phyloP scores from a whole-genome alignment of 2,797 vertebrate genomes.

The Gallinago nigripennis region DNA sequence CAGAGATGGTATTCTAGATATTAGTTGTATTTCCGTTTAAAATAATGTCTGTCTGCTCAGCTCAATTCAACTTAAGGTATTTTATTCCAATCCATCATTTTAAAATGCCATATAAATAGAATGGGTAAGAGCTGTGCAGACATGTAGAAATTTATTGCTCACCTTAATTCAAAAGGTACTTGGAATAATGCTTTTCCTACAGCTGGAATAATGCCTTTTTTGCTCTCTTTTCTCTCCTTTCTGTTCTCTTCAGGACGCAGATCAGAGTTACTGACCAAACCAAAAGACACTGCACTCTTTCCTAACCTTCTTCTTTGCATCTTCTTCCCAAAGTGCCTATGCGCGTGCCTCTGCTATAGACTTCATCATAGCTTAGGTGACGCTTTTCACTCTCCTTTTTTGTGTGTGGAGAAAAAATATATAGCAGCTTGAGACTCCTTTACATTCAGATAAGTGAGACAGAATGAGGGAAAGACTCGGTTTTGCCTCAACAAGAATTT shows the following conservation, averaged over 20 bases:
- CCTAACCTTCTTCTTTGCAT: neutral
- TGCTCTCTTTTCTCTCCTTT: neutral
- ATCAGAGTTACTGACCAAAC: neutral
- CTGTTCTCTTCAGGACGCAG: neutral
- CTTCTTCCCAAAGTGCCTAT: fast-evolving
- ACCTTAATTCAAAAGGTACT: neutral
- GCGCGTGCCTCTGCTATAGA: neutral
- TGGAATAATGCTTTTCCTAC: neutral
- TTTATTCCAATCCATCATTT: neutral
- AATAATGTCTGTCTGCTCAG: neutral
- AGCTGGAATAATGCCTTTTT: neutral
- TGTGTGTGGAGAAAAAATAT: neutral
- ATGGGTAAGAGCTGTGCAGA: neutral
- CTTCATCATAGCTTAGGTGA: neutral
- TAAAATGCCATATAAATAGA: neutral
- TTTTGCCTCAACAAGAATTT: neutral
- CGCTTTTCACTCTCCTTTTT: neutral
- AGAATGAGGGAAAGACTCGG: neutral
- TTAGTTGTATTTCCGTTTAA: neutral
- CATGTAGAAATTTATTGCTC: neutral
- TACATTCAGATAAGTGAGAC: neutral
- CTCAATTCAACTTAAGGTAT: neutral
- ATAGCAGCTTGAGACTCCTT: neutral
- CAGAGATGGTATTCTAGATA: neutral
- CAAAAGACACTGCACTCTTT: fast-evolving